A percentile compares a stretch with the other conserved stretches of the same genome.
Evolutionary conservation across 92 coral and sea anemone species (phyloP).

Genomic region (Pocillopora grandis): DNA sequence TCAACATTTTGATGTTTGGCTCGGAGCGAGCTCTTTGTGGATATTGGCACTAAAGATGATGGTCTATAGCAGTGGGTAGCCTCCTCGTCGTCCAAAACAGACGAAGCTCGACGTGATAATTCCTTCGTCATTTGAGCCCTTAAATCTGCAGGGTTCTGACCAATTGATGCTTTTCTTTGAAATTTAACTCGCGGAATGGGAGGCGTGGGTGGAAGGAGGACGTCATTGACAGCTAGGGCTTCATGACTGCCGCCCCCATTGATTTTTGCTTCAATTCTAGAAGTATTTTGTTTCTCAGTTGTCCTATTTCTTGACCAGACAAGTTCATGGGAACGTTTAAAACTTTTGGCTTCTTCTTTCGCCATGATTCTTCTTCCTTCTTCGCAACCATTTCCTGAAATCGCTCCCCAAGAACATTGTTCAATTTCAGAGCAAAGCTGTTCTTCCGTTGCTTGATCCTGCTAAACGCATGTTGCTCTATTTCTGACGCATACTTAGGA

Average conservation of each 20-base stretch:
- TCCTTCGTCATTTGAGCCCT: conserved; percentile 51
- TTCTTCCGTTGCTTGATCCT: conserved; percentile 57
- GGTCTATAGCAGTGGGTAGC: conserved; percentile 23
- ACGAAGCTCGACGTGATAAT: conserved; percentile 32
- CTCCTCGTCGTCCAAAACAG: not conserved
- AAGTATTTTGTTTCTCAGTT: conserved; percentile 37
- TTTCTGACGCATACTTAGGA: conserved; percentile 59
- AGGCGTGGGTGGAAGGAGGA: not conserved
- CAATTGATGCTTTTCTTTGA: conserved; percentile 28
- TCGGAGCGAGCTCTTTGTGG: not conserved
- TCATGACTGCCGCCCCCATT: not conserved
- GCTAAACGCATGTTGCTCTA: conserved; percentile 58
- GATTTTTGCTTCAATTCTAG: conserved; percentile 45
- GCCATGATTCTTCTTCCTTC: conserved; percentile 15
- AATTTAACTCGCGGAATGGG: conserved; percentile 41
- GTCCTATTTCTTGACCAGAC: conserved; percentile 42
- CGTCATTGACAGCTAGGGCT: not conserved
- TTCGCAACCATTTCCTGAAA: conserved; percentile 14
- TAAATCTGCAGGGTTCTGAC: conserved; percentile 40
- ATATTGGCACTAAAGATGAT: conserved; percentile 23
- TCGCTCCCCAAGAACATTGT: conserved; percentile 48
- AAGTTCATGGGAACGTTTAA: conserved; percentile 53
- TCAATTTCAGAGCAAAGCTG: conserved; percentile 50
- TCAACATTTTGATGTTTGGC: too few relatives aligned
- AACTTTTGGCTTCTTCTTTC: conserved; percentile 31